These are phyloP conservation scores for Excalfactoria chinensis DNA, from an alignment of 2,113 vertebrate species.

Conservation along the genomic window DNA sequence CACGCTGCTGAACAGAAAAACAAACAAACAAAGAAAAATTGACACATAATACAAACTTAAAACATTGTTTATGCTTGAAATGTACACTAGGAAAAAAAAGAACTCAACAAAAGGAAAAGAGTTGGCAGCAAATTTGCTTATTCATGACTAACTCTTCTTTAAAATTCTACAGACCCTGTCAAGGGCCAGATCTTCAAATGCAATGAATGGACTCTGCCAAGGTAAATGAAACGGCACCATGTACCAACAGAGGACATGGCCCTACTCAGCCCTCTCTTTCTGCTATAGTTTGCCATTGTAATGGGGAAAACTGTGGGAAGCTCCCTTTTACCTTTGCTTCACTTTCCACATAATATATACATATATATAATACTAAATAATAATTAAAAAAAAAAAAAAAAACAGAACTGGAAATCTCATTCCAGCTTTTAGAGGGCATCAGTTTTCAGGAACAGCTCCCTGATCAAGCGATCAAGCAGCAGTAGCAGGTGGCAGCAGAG, in stretches of 20 bases:
- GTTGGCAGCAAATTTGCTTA: neutral
- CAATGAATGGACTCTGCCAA: neutral
- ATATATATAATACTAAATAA: too few relatives aligned
- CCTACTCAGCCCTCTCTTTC: neutral
- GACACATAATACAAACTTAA: accelerated
- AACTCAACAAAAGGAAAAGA: neutral
- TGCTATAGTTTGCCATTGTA: neutral
- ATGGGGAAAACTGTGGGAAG: neutral
- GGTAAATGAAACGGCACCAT: neutral
- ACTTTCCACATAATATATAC: neutral
- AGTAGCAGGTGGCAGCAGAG: neutral
- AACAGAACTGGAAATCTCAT: neutral
- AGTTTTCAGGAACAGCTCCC: neutral
- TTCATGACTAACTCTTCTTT: neutral
- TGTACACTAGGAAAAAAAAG: neutral
- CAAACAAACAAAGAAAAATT: neutral
- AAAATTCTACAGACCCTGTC: neutral
- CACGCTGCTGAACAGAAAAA: neutral
- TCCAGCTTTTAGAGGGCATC: neutral
- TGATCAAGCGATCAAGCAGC: neutral
- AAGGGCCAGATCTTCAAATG: neutral
- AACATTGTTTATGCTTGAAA: neutral
- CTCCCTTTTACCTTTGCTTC: neutral
- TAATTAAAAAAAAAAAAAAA: neutral
- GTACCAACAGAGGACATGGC: neutral